Conservation (phyloP, 2,888 invertebrate species). For the Plagiodera versicolora region DNA sequence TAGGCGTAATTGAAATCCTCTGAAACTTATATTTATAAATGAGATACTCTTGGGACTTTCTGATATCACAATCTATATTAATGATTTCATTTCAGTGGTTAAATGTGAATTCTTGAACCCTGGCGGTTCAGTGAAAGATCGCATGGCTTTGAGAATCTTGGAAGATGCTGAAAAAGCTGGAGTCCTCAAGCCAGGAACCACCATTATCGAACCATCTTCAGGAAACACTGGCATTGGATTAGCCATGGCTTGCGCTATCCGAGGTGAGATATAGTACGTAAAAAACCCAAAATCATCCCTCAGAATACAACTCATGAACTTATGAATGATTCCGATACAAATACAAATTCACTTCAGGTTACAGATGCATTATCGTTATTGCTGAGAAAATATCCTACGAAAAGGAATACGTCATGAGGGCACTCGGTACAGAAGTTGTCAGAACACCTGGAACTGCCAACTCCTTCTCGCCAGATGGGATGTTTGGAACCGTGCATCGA, state of each 20-base stretch:
- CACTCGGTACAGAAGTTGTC: constrained; percentile 93
- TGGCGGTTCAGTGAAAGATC: constrained; percentile 95
- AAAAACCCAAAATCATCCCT: too few species aligned
- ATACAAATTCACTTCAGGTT: constrained; percentile 64
- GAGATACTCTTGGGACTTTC: too few species aligned
- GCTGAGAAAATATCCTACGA: constrained; percentile 99
- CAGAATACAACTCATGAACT: too few species aligned
- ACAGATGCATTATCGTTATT: constrained; percentile 95
- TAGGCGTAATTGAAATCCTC: too few species aligned
- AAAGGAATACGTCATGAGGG: constrained; percentile 86
- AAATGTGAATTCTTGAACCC: constrained; percentile 98
- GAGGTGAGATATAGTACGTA: constrained; percentile 56
- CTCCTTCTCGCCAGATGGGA: constrained; percentile 85
- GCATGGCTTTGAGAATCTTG: constrained; percentile 93
- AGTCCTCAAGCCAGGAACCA: constrained; percentile 82
- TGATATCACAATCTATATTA: too few species aligned
- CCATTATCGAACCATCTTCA: constrained; percentile 96
- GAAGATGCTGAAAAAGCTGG: constrained; percentile 90
- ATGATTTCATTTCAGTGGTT: constrained; percentile 66
- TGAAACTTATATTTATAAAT: too few species aligned
- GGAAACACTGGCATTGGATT: constrained; percentile 86
- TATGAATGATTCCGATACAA: too few species aligned
- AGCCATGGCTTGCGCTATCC: constrained; percentile 91
- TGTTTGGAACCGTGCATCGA: constrained; percentile 84
- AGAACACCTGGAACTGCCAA: constrained; percentile 93